phyloP scores from a whole-genome alignment of 2,797 vertebrate species.

The Chrosomus eos region DNA sequence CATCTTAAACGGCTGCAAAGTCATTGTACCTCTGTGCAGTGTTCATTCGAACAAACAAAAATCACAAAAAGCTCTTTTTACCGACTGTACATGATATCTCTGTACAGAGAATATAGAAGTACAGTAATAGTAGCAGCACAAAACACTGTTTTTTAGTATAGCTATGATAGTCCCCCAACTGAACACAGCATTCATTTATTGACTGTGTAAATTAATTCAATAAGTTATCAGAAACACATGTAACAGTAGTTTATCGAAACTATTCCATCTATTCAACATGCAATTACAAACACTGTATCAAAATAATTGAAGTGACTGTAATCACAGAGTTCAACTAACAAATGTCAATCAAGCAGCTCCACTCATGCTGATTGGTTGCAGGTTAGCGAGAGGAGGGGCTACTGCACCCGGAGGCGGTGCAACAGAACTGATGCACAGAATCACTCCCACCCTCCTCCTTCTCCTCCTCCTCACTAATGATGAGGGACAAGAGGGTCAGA shows the following conservation, averaged over 20 bases:
- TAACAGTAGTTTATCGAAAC: background rate
- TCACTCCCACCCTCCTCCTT: slow-evolving; percentile 73
- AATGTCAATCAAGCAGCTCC: slow-evolving; percentile 28
- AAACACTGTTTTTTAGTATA: background rate
- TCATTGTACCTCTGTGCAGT: background rate
- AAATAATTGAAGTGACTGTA: background rate
- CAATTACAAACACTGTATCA: slow-evolving; percentile 7
- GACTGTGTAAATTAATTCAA: background rate
- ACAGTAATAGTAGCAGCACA: background rate
- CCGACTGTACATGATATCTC: background rate
- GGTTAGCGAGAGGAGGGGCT: slow-evolving; percentile 82
- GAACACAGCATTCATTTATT: background rate
- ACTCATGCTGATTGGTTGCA: slow-evolving; percentile 59
- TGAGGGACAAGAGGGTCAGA: slow-evolving; percentile 58
- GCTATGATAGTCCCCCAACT: background rate
- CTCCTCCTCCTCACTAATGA: slow-evolving; percentile 62
- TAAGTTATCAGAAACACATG: background rate
- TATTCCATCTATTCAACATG: slow-evolving; percentile 6
- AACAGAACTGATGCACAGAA: slow-evolving; percentile 82
- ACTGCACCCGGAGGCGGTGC: slow-evolving; percentile 80
- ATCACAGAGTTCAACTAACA: background rate
- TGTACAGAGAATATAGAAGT: background rate
- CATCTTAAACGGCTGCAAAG: background rate
- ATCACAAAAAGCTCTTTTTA: background rate
- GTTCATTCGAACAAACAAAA: background rate